Evolutionary conservation across 2,113 vertebrate genomes (phyloP), one percentile per base, ranked within the genome.

Genomic region (Dolichotis patagonum): DNA sequence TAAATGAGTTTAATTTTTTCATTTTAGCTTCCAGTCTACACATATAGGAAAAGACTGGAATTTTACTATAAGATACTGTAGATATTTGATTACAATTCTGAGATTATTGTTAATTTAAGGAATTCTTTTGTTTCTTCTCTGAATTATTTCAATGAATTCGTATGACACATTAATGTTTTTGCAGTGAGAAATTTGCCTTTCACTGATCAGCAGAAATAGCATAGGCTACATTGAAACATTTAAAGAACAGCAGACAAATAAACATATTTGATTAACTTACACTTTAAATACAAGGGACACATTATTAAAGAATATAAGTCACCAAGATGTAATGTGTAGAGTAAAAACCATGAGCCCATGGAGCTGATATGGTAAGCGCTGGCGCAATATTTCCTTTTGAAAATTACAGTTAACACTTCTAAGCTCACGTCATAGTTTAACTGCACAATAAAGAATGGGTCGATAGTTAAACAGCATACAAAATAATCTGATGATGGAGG

Each of bases 341-440:
- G 0, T 78, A 43, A 95, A 85, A 95, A 3, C 24, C n/a, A 58
- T 75, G 4, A 94, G 7, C 28, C 49, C 71, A 63, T 0, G 49
- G 62, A 97, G 43, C 24, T 78, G 46, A 71, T 46, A 28, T 56
- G 62, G 77, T 26, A 73, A 35, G 0, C 88, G 49, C 3, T 12
- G 43, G 43, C 97, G 73, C 82, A 1, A n/a, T 7, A 94, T 93
- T 96, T 90, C 32, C 41, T 24, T 92, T 20, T 69, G 4, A 22
- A 93, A 32, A 63, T 85, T 1, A 84, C 78, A 71, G 22, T 28
- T 88, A 81, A 56, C 67, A 11, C 3, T 26, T 7, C 6, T 41
- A 2, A 93, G 83, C 96, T 94, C 28, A 86, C 4, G 93, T 32
- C 26, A 92, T 12, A 96, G 1, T 49, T 88, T 63, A 62, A 78